Evolutionary conservation across 1,140 invertebrate species (phyloP), one percentile per base, ranked within the genome.

Genomic region (Panagrolaimus sp.): DNA sequence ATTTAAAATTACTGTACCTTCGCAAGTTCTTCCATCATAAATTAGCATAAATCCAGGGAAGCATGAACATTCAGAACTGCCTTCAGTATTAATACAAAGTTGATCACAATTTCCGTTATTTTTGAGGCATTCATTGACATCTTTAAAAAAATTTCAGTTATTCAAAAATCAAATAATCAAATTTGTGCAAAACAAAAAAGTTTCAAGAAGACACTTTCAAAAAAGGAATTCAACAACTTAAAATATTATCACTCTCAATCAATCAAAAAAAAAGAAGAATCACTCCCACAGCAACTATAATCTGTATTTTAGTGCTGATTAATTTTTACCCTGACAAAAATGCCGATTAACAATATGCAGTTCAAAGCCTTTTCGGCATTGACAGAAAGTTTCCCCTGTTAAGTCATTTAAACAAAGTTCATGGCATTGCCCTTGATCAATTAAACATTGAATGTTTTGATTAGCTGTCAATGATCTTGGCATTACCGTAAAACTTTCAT

Each of bases 71-170:
- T 84, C 79, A 70, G 80, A 84, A 52, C 80, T 80, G 1, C 85
- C 85, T 24, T 81, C 71, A 8, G 79, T 81, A 72, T 86, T 86
- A 24, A 84, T 76, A 74, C 85, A 86, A n/a, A 77, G 67, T 67
- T 86, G 81, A 58, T 77, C 83, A 71, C 85, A 86, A 15, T 80
- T 83, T 32, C 83, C 84, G 44, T 83, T 84, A 63, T 82, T 70
- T 14, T 71, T 63, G 5, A 67, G 38, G 73, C 86, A 87, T 73
- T 87, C 86, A 71, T 87, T 81, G 9, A 86, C 73, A 77, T 87
- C 86, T 85, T 74, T 12, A 58, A 58, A 17, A 24, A 4, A 3
- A 4, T 58, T 7, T 4, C 2, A 38, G 7, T 38, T 12, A 6
- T 2, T 48, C 17, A 1, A 9, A 55, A 15, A 14, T 17, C 12